Evolutionary conservation across 2,797 vertebrate genomes (phyloP), one percentile per base, ranked within the genome.

Genomic region (Alauda arvensis): DNA sequence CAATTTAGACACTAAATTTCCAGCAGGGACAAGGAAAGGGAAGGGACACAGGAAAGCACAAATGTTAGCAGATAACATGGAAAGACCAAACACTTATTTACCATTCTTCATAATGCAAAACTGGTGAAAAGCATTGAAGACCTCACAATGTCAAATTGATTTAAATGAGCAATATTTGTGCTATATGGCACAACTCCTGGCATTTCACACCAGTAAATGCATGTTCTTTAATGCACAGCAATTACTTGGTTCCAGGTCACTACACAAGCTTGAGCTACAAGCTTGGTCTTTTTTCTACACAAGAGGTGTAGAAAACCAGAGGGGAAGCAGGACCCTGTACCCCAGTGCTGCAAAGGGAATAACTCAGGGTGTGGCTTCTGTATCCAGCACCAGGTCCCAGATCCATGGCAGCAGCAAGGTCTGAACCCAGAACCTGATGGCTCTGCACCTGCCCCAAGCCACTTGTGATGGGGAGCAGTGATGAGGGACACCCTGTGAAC

Each of bases 391-490:
- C 34, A 53, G 26, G 9, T 26, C 49, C 19, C 34, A 43, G 52
- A 33, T 2, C 18, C 45, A 4, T 0, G 43, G 52, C 40, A 52
- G 26, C 6, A 39, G 60, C 53, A 25, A 55, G n/a, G 71, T 18
- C 39, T 56, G 77, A 45, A 16, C 10, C 37, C 37, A 39, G 67
- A 3, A 48, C 18, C 34, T n/a, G 29, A 45, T 63, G 40, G 71
- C 26, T 34, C 56, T n/a, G 18, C 33, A 9, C 21, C 49, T 16
- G 46, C 48, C 25, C 45, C 8, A 0, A 37, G 37, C 3, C 23
- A 2, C 28, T 9, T 8, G 28, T 4, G 7, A 12, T 3, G 23
- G 25, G 3, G 20, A 65, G 43, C 61, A 24, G 37, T 0, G 33
- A 25, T 0, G 13, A 34, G 52, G 24, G 48, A 31, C 8, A 7